Base-by-base conservation (phyloP, 2,797 vertebrate species). In the Pangasius larnaudii region DNA sequence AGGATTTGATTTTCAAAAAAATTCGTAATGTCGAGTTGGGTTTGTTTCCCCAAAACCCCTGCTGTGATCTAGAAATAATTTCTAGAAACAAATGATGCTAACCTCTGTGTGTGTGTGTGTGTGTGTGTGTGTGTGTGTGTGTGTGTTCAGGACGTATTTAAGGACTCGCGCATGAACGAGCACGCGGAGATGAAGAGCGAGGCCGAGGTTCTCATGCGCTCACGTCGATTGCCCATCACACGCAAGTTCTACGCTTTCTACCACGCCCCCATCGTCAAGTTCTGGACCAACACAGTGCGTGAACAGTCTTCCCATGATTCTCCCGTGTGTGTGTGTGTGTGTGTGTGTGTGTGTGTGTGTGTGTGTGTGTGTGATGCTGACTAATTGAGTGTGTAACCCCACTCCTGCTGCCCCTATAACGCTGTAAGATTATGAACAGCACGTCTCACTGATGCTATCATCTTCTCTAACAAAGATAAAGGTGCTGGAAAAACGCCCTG, bases 261-360 rank as follows among this genome's bases (percentile, higher is more conserved):
- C 95, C 98, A 98, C 85, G 98, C 98, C 83, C 98, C 98, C 61
- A 99, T 99, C 89, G 98, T 99, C 93, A 99, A 99, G 94, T 99
- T 99, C 94, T 99, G 98, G 98, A 97, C 97, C 94, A 99, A 99
- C 92, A 99, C 98, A 93, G 98, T 99, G 95, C 86, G 97, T 36
- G 58, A 89, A 18, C 49, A 2, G 7, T 24, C n/a, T 89, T 84
- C 87, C 18, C 87, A 77, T 42, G 81, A 33, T 22, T 72, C 0
- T 72, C 42, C 33, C 67, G 36, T 77, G 65, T 84, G 77, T 69
- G 81, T 78, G 67, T 42, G 86, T 51, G 98, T 99, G 95, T 86
- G 97, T 30, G 86, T 69, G 71, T 59, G 85, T 59, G 69, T 83
- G 58, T 63, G 46, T 49, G 33, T 99, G 95, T 86, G 97, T 30